phyloP scores from a whole-genome alignment of 2,888 invertebrate species.

The Drosophila rellima region DNA sequence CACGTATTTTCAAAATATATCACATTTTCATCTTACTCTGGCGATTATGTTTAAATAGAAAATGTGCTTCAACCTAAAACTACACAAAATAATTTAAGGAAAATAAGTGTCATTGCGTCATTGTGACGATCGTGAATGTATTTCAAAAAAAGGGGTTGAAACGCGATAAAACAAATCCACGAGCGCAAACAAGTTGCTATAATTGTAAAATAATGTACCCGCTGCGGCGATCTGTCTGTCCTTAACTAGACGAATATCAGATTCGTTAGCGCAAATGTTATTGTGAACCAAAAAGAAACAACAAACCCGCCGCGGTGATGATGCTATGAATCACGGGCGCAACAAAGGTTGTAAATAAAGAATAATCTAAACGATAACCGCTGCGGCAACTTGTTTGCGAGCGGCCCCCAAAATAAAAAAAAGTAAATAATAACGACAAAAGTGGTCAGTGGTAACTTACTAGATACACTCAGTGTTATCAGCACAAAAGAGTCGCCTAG shows the following conservation, averaged over 20 bases:
- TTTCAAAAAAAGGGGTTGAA: not conserved
- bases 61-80: too few relatives aligned
- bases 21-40: too few relatives aligned
- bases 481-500: slow-evolving; percentile 5
- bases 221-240: not conserved
- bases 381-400: slow-evolving; percentile 4
- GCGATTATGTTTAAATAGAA: too few relatives aligned
- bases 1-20: too few relatives aligned
- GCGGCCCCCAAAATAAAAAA: not conserved
- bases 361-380: not conserved
- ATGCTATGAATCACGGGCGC: not conserved
- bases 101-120: too few relatives aligned
- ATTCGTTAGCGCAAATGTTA: not conserved
- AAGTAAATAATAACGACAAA: not conserved
- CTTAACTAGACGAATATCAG: too few relatives aligned
- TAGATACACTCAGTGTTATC: too few relatives aligned
- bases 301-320: slow-evolving; percentile 1
- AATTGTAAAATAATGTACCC: not conserved
- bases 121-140: too few relatives aligned
- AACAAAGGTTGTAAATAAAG: not conserved
- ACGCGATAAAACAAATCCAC: not conserved
- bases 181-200: not conserved
- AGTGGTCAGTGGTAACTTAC: too few relatives aligned
- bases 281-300: not conserved
- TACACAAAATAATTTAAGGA: too few relatives aligned